These are phyloP conservation scores for Prosopocoilus inquinatus DNA, from an alignment of 2,888 invertebrate species.

Conservation along the genomic window DNA sequence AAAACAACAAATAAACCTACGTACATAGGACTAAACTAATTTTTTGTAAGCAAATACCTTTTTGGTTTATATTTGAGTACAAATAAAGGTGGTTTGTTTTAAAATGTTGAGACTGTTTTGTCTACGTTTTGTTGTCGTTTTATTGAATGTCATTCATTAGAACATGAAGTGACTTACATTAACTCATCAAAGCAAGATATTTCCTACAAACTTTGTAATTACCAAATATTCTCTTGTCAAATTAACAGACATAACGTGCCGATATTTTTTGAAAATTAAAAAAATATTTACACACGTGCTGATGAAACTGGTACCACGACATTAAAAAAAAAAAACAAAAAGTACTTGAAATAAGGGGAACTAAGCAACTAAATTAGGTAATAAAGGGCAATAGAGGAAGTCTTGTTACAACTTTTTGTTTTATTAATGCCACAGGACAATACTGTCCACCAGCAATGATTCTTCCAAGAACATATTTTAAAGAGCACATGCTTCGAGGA, in stretches of 20 bases:
- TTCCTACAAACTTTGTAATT: no score
- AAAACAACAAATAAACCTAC: not conserved
- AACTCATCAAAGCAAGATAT: no score
- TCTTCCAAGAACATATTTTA: conserved; percentile 40
- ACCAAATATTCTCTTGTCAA: no score
- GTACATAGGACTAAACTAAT: not conserved
- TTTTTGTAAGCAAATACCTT: no score
- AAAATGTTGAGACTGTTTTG: no score
- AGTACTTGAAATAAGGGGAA: conserved; percentile 28
- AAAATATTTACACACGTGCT: conserved; percentile 25
- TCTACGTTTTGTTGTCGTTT: no score
- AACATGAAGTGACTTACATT: no score
- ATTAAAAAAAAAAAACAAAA: conserved; percentile 27
- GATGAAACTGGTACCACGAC: conserved; percentile 31
- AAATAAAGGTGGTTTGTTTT: no score
- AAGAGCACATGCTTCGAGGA: conserved; percentile 36
- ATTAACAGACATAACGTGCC: no score
- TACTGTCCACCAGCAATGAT: conserved; percentile 39
- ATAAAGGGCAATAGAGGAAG: conserved; percentile 42
- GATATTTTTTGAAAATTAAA: conserved; percentile 19
- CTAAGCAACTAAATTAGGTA: conserved; percentile 35
- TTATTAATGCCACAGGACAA: conserved; percentile 36
- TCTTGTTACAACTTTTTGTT: conserved; percentile 39
- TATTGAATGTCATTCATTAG: no score
- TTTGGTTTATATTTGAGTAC: no score